Conservation (phyloP, 2,888 invertebrate genomes). For the Tenthredo amoena region DNA sequence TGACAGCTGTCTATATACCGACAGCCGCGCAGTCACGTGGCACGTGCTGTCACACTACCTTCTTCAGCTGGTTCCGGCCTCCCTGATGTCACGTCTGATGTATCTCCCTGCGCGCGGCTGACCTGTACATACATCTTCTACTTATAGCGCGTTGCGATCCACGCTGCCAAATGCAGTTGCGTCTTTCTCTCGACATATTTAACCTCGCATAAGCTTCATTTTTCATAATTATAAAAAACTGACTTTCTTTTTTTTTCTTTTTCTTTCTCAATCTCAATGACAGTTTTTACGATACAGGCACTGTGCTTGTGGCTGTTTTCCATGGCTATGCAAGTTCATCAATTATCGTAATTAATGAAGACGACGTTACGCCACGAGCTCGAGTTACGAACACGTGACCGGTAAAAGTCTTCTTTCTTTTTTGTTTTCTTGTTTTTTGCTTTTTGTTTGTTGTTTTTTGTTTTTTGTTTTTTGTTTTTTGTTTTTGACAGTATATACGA, state of each 20-base stretch:
- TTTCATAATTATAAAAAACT: background rate
- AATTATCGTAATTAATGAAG: constrained; percentile 1
- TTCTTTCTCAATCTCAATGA: background rate
- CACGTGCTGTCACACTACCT: constrained; percentile 11
- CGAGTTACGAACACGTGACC: background rate
- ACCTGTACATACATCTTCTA: background rate
- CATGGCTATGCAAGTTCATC: background rate
- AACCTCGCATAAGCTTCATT: background rate
- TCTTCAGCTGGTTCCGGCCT: constrained; percentile 15
- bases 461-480: background rate
- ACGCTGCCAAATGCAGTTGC: background rate
- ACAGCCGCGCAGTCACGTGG: constrained; percentile 36
- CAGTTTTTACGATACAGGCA: no score
- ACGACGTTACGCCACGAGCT: background rate
- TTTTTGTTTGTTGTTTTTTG: background rate
- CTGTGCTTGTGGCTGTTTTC: background rate
- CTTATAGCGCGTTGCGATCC: background rate
- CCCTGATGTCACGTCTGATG: background rate
- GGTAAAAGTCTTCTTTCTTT: background rate
- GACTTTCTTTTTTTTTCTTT: background rate
- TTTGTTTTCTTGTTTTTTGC: background rate
- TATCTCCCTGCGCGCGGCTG: constrained; percentile 9
- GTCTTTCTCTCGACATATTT: background rate
- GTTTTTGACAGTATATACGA: background rate
- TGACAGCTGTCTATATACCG: background rate